phyloP scores from a whole-genome alignment of 2,797 vertebrate genomes.

The Diglossa cyanea region DNA sequence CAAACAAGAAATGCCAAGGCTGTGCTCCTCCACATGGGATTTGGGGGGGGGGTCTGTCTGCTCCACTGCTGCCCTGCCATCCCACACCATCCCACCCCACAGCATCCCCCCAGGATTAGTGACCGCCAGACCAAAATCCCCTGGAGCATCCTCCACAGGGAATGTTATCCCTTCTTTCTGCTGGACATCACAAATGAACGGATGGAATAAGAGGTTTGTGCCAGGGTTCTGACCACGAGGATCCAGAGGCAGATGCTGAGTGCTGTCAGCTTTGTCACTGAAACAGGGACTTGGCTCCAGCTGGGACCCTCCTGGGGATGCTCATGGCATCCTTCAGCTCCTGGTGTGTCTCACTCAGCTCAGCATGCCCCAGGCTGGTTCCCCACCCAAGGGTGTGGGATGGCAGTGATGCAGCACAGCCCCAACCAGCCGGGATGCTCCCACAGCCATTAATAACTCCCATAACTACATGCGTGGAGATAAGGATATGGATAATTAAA shows the following conservation, averaged over 20 bases:
- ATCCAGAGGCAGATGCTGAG: neutral
- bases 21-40: accelerated
- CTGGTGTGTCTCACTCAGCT: neutral
- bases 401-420: neutral
- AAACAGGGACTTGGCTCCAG: accelerated
- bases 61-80: neutral
- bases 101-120: accelerated
- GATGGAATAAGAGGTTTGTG: neutral
- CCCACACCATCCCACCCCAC: neutral
- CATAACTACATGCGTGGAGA: neutral
- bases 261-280: neutral
- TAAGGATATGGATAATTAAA: conserved; percentile 48
- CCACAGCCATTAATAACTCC: conserved; percentile 25
- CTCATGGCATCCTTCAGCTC: neutral
- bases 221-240: accelerated
- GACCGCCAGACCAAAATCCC: neutral
- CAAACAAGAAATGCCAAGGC: accelerated
- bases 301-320: neutral
- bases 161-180: accelerated
- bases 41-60: neutral
- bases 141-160: accelerated
- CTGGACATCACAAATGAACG: accelerated
- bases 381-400: accelerated
- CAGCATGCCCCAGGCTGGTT: neutral
- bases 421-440: neutral